Conservation (phyloP, 1,140 invertebrate species). For the Mya arenaria region DNA sequence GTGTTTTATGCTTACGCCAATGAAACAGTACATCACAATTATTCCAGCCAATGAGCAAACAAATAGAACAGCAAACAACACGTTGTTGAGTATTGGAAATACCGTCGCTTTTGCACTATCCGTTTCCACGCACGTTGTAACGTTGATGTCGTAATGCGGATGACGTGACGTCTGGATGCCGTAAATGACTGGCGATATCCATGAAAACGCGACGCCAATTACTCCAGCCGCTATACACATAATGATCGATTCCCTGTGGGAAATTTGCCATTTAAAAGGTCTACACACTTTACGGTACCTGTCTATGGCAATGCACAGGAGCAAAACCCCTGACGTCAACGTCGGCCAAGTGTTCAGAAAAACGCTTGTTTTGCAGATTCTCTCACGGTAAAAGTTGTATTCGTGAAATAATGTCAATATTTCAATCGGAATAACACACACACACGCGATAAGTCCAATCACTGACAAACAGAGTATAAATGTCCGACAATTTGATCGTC, state of each 20-base stretch:
- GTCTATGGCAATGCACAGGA: slow-evolving; percentile 36
- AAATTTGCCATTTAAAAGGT: slow-evolving; percentile 40
- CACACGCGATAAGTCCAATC: slow-evolving; percentile 18
- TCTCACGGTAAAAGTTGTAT: slow-evolving; percentile 8
- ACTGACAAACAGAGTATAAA: slow-evolving; percentile 31
- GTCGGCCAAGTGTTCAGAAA: slow-evolving; percentile 38
- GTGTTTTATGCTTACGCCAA: background rate
- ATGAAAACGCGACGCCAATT: slow-evolving; percentile 8
- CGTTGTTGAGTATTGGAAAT: slow-evolving; percentile 35
- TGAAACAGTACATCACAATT: slow-evolving; percentile 25
- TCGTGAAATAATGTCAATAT: background rate
- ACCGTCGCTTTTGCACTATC: slow-evolving; percentile 8
- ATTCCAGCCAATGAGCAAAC: background rate
- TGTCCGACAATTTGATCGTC: background rate
- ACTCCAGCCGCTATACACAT: background rate
- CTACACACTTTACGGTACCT: slow-evolving; percentile 49
- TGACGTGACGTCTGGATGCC: background rate
- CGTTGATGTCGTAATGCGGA: background rate
- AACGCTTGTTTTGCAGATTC: slow-evolving; percentile 3
- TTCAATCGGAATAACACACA: slow-evolving; percentile 8
- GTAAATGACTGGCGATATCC: slow-evolving; percentile 28
- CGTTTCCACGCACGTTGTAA: slow-evolving; percentile 13
- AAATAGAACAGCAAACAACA: slow-evolving; percentile 24
- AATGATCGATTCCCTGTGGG: background rate
- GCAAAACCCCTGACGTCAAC: slow-evolving; percentile 7